Evolutionary conservation across 1,140 invertebrate genomes (phyloP).

Genomic region (Ephestia elutella): DNA sequence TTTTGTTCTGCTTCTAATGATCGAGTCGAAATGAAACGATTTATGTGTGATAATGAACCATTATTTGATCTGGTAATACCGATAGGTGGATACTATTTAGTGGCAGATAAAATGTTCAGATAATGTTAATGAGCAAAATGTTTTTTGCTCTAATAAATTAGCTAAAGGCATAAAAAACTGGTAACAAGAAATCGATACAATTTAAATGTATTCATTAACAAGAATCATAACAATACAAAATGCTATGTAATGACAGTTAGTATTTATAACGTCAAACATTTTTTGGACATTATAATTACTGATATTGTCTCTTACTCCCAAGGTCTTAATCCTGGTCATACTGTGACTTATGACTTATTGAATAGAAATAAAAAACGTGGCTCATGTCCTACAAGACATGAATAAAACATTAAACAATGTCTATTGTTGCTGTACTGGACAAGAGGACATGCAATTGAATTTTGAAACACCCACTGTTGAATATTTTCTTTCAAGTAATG

Average conservation of each 20-base stretch:
- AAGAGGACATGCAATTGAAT: not conserved
- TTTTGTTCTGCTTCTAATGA: too few relatives aligned
- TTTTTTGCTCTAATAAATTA: too few relatives aligned
- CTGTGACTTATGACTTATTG: not conserved
- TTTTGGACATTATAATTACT: not conserved
- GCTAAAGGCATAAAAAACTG: too few relatives aligned
- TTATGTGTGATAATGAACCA: too few relatives aligned
- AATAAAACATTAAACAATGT: slow-evolving; percentile 4
- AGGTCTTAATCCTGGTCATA: not conserved
- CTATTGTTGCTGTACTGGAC: not conserved
- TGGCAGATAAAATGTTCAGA: too few relatives aligned
- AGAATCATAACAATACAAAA: not conserved
- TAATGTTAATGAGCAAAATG: too few relatives aligned
- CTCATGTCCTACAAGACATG: not conserved
- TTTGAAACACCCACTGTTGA: not conserved
- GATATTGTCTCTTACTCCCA: not conserved
- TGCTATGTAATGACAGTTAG: not conserved
- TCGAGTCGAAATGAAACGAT: too few relatives aligned
- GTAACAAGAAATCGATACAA: not conserved
- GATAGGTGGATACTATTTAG: too few relatives aligned
- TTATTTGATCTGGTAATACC: too few relatives aligned
- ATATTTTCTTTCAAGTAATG: not conserved
- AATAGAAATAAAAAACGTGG: not conserved
- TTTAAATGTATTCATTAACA: not conserved
- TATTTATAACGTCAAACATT: not conserved